A percentile compares a stretch with the other conserved stretches of the same genome.
phyloP scores from a whole-genome alignment of 1,140 invertebrate genomes.

The Papilio polyxenes region DNA sequence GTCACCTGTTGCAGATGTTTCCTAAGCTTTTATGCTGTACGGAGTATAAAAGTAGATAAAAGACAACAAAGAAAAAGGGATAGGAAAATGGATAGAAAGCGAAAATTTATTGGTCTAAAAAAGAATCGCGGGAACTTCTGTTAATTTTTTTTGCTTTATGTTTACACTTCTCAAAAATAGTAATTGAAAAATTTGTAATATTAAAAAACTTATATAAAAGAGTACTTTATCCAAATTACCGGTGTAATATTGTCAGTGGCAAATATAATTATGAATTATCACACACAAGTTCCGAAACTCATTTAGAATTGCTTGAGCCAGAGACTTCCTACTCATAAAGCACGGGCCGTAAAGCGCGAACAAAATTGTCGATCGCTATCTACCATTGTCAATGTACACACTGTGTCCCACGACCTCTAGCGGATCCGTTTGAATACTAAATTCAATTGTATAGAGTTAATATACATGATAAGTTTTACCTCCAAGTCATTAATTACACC shows the following conservation, averaged over 20 bases:
- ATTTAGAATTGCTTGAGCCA: slow-evolving; percentile 35
- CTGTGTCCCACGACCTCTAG: slow-evolving; percentile 68
- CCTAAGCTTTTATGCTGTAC: too few species aligned
- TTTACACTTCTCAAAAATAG: not conserved
- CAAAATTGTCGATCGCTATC: slow-evolving; percentile 70
- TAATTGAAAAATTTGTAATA: not conserved
- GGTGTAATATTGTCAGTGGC: slow-evolving; percentile 27
- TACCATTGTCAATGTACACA: slow-evolving; percentile 48
- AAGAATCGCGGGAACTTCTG: not conserved
- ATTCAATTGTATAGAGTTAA: slow-evolving; percentile 64
- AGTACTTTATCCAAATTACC: not conserved
- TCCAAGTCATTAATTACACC: slow-evolving; percentile 62
- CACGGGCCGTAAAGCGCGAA: slow-evolving; percentile 58
- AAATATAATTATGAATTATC: slow-evolving; percentile 39
- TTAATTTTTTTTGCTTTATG: not conserved
- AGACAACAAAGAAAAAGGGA: too few species aligned
- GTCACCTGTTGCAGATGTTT: too few species aligned
- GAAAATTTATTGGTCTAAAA: not conserved
- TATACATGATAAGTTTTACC: slow-evolving; percentile 60
- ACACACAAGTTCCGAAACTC: slow-evolving; percentile 33
- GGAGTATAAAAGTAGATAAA: too few species aligned
- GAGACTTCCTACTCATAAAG: slow-evolving; percentile 64
- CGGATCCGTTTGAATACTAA: slow-evolving; percentile 55
- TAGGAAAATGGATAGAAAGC: not conserved
- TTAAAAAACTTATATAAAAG: not conserved